phyloP scores from a whole-genome alignment of 2,113 vertebrate genomes.

The Anarhynchus alexandrinus region DNA sequence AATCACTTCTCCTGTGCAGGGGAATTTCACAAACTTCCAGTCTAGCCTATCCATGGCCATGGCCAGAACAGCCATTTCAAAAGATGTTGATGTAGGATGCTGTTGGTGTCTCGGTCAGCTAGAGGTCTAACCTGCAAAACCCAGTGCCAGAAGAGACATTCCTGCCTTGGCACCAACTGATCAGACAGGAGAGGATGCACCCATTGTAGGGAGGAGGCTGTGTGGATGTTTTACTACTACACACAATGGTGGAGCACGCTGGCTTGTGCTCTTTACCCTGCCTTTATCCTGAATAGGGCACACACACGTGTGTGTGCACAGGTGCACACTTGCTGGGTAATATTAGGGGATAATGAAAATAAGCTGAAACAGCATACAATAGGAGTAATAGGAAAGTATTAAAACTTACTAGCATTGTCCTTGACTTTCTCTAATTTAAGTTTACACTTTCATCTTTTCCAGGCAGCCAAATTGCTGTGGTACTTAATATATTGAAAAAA shows the following conservation, averaged over 20 bases:
- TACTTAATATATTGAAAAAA: constrained; percentile 26
- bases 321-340: background rate
- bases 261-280: background rate
- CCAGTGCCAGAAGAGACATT: background rate
- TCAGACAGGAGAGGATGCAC: background rate
- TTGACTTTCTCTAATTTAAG: background rate
- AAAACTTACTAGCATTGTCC: background rate
- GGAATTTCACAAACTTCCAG: background rate
- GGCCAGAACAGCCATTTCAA: background rate
- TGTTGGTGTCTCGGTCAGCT: background rate
- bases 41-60: background rate
- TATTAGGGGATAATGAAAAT: background rate
- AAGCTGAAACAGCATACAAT: background rate
- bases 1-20: background rate
- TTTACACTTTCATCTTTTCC: background rate
- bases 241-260: rapidly evolving
- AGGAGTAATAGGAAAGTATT: background rate
- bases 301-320: background rate
- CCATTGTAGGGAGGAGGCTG: background rate
- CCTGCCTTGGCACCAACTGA: background rate
- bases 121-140: background rate
- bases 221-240: background rate
- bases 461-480: background rate
- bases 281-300: background rate
- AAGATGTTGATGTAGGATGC: background rate